Conservation (phyloP, 2,113 vertebrate species). For the Pimephales promelas region DNA sequence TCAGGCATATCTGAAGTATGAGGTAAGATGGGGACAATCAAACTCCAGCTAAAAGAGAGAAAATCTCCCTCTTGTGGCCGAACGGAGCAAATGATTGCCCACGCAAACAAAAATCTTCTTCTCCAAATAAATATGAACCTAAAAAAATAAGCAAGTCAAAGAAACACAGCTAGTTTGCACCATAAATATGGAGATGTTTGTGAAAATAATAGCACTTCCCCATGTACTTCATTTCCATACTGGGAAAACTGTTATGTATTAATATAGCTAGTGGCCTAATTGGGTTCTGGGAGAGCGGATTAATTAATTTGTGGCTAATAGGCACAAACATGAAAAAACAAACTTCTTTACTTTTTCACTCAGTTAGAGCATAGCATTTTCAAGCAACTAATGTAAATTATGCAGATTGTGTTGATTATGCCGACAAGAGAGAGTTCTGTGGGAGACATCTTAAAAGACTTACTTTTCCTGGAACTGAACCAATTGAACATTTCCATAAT, state of each 20-base stretch:
- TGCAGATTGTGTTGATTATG: conserved; percentile 81
- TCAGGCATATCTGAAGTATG: conserved; percentile 40
- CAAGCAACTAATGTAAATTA: conserved; percentile 82
- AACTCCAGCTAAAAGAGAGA: conserved; percentile 19
- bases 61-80: conserved; percentile 74
- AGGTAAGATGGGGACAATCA: conserved; percentile 11
- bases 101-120: not conserved
- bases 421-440: conserved; percentile 75
- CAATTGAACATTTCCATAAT: conserved; percentile 74
- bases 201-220: conserved; percentile 75
- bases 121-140: not conserved
- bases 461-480: conserved; percentile 71
- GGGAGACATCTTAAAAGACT: conserved; percentile 73
- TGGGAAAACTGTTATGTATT: conserved; percentile 73
- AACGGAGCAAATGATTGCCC: conserved; percentile 1
- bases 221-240: conserved; percentile 74
- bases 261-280: conserved; percentile 80
- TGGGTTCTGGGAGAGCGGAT: conserved; percentile 74
- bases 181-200: conserved; percentile 76
- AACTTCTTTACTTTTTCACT: conserved; percentile 82
- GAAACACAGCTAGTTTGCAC: conserved; percentile 55
- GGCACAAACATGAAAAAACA: conserved; percentile 83
- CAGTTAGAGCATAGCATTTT: conserved; percentile 71
- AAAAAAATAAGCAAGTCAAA: conserved; percentile 12
- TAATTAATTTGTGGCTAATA: conserved; percentile 86